Evolutionary conservation across 1,140 invertebrate species (phyloP).

Genomic region (Tetragnatha versicolor): DNA sequence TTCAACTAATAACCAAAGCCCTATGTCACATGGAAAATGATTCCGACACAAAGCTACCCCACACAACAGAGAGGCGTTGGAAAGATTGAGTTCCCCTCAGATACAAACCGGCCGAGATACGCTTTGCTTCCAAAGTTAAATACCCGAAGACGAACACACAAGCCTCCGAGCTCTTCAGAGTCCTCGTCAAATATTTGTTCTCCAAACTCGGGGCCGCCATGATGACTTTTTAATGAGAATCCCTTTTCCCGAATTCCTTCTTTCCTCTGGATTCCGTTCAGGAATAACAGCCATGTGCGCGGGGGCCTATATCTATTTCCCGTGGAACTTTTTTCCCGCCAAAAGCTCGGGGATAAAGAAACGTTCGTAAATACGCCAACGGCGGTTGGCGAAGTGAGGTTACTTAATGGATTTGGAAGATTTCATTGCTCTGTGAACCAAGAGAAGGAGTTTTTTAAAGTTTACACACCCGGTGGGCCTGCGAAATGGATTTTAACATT

Average conservation of each 20-base stretch:
- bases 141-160: background rate
- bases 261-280: background rate
- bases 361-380: slow-evolving; percentile 18
- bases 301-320: background rate
- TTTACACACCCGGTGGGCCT: too few species aligned
- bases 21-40: too few species aligned
- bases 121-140: slow-evolving; percentile 35
- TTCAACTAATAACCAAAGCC: too few species aligned
- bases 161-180: slow-evolving; percentile 16
- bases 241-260: background rate
- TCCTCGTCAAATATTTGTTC: slow-evolving; percentile 46
- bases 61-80: too few species aligned
- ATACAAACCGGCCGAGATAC: too few species aligned
- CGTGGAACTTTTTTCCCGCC: background rate
- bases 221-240: slow-evolving; percentile 48
- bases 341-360: background rate
- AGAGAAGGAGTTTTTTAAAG: too few species aligned
- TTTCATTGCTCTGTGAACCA: slow-evolving; percentile 19
- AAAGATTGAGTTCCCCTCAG: too few species aligned
- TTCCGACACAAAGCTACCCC: too few species aligned
- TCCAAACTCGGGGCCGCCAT: slow-evolving; percentile 39
- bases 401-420: slow-evolving; percentile 47
- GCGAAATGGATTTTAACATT: too few species aligned
- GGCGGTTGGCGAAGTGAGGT: slow-evolving; percentile 29
- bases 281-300: background rate